Conservation (phyloP, 2,888 invertebrate species). For the Dynastes grantii region DNA sequence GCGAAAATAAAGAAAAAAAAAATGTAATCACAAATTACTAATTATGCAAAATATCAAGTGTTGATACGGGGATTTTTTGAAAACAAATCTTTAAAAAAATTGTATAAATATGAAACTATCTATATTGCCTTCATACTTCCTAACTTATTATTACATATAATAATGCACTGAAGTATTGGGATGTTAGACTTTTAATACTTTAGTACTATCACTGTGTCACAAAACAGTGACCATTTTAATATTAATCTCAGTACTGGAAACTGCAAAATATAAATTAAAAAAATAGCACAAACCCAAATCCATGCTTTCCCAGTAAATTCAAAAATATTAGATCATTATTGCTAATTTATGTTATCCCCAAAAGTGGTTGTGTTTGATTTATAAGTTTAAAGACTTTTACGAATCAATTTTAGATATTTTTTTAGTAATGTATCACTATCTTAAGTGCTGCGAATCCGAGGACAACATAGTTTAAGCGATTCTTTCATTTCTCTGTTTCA, state of each 20-base stretch:
- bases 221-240: constrained; percentile 68
- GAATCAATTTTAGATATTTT: no score
- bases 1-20: constrained; percentile 14
- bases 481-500: background rate
- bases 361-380: background rate
- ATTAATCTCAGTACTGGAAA: constrained; percentile 68
- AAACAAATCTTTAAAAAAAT: constrained; percentile 65
- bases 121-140: constrained; percentile 72
- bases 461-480: no score
- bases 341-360: background rate
- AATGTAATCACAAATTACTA: constrained; percentile 26
- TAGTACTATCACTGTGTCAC: constrained; percentile 71
- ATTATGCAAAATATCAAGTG: constrained; percentile 56
- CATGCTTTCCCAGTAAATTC: background rate
- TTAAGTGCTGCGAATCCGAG: background rate
- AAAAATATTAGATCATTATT: constrained; percentile 31
- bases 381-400: no score
- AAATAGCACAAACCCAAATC: constrained; percentile 38
- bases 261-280: constrained; percentile 42
- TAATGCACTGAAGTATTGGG: constrained; percentile 72
- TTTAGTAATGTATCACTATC: background rate
- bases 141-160: constrained; percentile 70
- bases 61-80: constrained; percentile 61
- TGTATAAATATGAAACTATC: constrained; percentile 70
- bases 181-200: constrained; percentile 72